Evolutionary conservation across 2,797 vertebrate genomes (phyloP).

Genomic region (Sparidentex hasta): DNA sequence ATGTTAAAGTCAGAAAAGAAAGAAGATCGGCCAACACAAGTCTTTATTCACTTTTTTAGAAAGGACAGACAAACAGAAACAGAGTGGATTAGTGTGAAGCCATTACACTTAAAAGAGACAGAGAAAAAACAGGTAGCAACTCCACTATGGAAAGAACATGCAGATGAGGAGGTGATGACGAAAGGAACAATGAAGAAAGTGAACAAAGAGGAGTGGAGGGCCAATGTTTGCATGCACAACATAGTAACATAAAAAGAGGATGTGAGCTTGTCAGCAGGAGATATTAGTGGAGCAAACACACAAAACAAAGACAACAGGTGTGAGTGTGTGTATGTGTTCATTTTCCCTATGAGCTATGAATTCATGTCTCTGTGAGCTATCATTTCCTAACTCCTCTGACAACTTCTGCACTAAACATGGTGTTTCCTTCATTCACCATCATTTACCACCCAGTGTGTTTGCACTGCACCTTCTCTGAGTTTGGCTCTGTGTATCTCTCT

Average conservation of each 20-base stretch:
- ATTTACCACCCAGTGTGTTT: conserved; percentile 61
- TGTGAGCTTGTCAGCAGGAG: conserved; percentile 34
- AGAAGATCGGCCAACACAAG: conserved; percentile 41
- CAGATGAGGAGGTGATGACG: conserved; percentile 69
- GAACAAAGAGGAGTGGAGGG: conserved; percentile 36
- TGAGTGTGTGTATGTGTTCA: conserved; percentile 17
- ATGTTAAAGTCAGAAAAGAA: conserved; percentile 48
- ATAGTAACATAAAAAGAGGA: conserved; percentile 40
- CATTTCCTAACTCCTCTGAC: conserved; percentile 1
- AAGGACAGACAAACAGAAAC: conserved; percentile 50
- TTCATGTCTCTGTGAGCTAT: conserved; percentile 18
- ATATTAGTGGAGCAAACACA: conserved; percentile 37
- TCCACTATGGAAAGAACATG: conserved; percentile 53
- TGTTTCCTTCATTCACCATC: conserved; percentile 7
- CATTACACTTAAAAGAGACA: conserved; percentile 54
- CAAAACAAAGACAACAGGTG: conserved; percentile 35
- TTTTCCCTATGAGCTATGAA: not conserved
- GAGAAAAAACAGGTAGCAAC: conserved; percentile 19
- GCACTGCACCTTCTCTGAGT: conserved; percentile 88
- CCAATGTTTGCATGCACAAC: conserved; percentile 50
- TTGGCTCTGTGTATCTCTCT: conserved; percentile 88
- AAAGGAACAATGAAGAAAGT: conserved; percentile 40
- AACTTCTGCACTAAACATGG: not conserved
- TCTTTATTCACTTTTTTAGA: conserved; percentile 77
- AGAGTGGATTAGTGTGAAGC: conserved; percentile 29